Evolutionary conservation across 1,140 invertebrate genomes (phyloP), one percentile per base, ranked within the genome.

Genomic region (Tetramorium alpestre): DNA sequence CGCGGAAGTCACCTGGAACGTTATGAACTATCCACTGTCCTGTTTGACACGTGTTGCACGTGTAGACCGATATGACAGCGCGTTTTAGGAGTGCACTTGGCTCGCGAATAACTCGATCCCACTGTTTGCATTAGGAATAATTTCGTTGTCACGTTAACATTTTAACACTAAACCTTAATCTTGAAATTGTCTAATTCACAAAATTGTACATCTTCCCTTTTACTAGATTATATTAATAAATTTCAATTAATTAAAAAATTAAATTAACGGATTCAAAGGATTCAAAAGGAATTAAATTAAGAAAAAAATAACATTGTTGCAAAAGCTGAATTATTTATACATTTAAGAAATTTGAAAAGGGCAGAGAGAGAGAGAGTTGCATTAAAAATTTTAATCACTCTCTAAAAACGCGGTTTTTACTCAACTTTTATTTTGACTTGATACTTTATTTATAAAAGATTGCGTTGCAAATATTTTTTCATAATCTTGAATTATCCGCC

Each of bases 1-100:
- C 72, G 58, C 88, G 89, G 88, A 90, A 90, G 88, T 90, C 85
- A 65, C 85, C 80, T 75, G 56, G 80, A 84, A 84, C 69, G 16
- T 11, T 75, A 75, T 33, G 25, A 60, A 84, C 69, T 75, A 84
- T 75, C 80, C 58, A 75, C 47, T 70, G 80, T 84, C 13, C 54
- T 54, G 67, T 58, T 84, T 73, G 80, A 84, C 67, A 84, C 80
- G 80, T 75, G 80, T 84, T 84, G 80, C 80, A 75, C 28, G 67
- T 84, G 69, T 72, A 58, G 13, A 13, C 49, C 18, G 5, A 47
- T 82, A 54, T 25, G 16, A 72, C 25, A 58, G 47, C 16, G 65
- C 44, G 16, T 69, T 80, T 80, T 69, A 80, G 16, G 56, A 28
- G 13, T 67, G 44, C 60, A 38, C 44, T 78, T 47, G 33, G 28